Evolutionary conservation across 2,888 invertebrate species (phyloP), one percentile per base, ranked within the genome.

Genomic region (Anaspis maculata): DNA sequence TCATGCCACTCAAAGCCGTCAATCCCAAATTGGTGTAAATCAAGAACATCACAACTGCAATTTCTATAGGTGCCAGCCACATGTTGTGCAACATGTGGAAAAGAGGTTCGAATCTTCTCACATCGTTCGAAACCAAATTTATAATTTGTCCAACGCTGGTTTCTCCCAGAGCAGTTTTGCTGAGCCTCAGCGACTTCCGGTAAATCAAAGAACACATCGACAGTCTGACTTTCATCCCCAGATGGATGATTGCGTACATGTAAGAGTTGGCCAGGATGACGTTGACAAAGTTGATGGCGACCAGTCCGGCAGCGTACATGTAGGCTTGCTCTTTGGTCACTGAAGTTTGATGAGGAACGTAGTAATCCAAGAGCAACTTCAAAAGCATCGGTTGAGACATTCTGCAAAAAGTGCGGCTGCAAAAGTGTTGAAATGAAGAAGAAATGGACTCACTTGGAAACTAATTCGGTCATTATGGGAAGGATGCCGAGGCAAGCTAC

Each of bases 191-290:
- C 9, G 59, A 55, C 49, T 92, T 92, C 60, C 88, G 75, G 60
- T 87, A 90, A 37, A 91, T 76, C 15, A 90, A 68, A 0, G 85
- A 80, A 54, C 87, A 86, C 54, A 13, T 52, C 28, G 38, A 85
- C 1, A 90, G 76, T 6, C 90, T 69, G 56, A 88, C 73, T 62
- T 83, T 78, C 86, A 89, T 85, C 26, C 91, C 90, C 63, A 85
- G 73, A 50, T 85, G 82, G 32, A 83, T 70, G 12, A 85, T 76
- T 11, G 79, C 80, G 71, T 90, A 78, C 79, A 91, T 88, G 58
- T 86, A 90, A 0, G 88, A 87, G 66, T 96, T 63, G n/a, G 42
- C 42, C 13, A 52, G 34, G 3, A 88, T 68, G 12, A 87, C 78
- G 52, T 81, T 80, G 22, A 83, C 54, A 0, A 79, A 77, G 0